Evolutionary conservation across 2,113 vertebrate genomes (phyloP).

Genomic region (Epinephelus fuscoguttatus): DNA sequence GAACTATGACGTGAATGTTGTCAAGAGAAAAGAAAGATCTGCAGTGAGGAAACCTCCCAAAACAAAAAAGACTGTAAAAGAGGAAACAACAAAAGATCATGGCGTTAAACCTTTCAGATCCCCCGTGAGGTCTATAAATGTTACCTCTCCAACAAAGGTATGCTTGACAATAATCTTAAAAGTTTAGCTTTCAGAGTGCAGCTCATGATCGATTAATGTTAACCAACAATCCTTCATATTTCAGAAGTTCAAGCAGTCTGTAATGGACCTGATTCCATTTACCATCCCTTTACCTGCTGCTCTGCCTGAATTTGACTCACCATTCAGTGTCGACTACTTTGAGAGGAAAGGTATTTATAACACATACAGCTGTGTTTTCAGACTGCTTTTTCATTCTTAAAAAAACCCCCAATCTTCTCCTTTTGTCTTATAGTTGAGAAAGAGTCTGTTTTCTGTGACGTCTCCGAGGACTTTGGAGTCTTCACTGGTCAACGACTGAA

Average conservation of each 20-base stretch:
- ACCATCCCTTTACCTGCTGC: conserved; percentile 84
- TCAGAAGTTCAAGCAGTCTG: conserved; percentile 73
- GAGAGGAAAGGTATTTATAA: conserved; percentile 83
- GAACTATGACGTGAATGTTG: conserved; percentile 83
- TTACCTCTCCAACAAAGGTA: conserved; percentile 73
- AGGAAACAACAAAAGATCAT: conserved; percentile 32
- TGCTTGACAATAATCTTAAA: not conserved
- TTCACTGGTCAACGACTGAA: conserved; percentile 90
- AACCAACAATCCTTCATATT: conserved; percentile 17
- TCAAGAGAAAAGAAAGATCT: conserved; percentile 80
- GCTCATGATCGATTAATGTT: not conserved
- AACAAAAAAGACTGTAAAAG: conserved; percentile 57
- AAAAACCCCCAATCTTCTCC: not conserved
- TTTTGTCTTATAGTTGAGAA: conserved; percentile 67
- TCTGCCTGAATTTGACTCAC: conserved; percentile 80
- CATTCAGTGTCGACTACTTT: conserved; percentile 74
- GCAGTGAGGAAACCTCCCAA: conserved; percentile 60
- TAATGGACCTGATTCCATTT: conserved; percentile 83
- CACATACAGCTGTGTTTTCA: not conserved
- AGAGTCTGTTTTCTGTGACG: conserved; percentile 54
- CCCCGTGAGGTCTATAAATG: not conserved
- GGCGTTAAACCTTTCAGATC: conserved; percentile 15
- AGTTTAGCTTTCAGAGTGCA: not conserved
- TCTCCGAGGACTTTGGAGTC: conserved; percentile 72
- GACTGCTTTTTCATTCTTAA: not conserved